These are phyloP conservation scores for Lophura nycthemera DNA, from an alignment of 2,113 vertebrate genomes.

Conservation along the genomic window DNA sequence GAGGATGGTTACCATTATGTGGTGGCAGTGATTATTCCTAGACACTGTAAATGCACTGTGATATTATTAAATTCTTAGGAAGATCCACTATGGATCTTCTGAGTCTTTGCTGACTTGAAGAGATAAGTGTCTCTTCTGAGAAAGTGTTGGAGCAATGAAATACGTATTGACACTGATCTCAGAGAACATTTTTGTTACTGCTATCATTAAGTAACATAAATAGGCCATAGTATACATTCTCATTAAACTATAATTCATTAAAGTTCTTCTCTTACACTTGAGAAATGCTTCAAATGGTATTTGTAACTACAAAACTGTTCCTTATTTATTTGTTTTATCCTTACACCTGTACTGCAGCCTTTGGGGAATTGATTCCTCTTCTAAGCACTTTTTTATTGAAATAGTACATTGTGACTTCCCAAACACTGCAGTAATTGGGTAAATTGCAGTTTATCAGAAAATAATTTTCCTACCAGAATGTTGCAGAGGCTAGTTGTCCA, in stretches of 20 bases:
- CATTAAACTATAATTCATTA: not conserved
- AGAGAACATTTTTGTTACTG: not conserved
- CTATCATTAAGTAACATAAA: not conserved
- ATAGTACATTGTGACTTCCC: not conserved
- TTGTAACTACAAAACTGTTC: not conserved
- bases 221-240: not conserved
- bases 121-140: not conserved
- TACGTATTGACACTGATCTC: not conserved
- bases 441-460: not conserved
- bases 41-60: not conserved
- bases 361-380: not conserved
- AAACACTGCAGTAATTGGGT: not conserved
- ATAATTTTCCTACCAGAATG: not conserved
- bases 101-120: not conserved
- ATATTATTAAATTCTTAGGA: not conserved
- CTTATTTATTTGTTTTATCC: not conserved
- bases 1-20: not conserved
- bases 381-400: constrained; percentile 1
- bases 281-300: not conserved
- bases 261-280: not conserved
- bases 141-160: not conserved
- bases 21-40: not conserved
- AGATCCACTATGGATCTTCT: not conserved
- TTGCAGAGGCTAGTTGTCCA: not conserved
- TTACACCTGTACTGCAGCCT: not conserved